These are phyloP conservation scores for Damaliscus lunatus DNA, from an alignment of 2,113 vertebrate species.

Conservation along the genomic window DNA sequence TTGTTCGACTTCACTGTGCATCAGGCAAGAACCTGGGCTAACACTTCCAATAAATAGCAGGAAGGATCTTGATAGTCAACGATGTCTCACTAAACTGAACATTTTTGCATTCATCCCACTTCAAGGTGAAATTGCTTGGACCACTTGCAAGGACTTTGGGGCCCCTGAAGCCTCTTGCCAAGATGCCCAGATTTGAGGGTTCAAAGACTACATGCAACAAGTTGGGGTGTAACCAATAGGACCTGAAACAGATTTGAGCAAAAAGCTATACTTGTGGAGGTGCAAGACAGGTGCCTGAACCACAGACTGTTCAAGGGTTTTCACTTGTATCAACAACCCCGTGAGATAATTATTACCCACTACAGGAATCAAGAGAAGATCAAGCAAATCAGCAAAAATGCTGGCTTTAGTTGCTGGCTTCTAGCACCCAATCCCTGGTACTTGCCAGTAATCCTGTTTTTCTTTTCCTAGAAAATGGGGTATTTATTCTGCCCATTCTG, in stretches of 20 bases:
- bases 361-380: not conserved
- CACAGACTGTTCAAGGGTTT: not conserved
- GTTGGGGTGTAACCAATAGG: not conserved
- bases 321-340: not conserved
- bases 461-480: not conserved
- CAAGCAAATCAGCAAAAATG: fast-evolving
- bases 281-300: not conserved
- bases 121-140: not conserved
- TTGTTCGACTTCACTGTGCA: not conserved
- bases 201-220: not conserved
- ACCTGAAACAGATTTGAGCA: not conserved
- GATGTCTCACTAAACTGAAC: not conserved
- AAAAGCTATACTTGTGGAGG: not conserved
- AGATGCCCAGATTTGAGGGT: not conserved
- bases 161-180: not conserved
- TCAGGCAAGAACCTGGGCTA: not conserved
- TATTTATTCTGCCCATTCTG: fast-evolving
- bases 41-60: not conserved
- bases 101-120: not conserved
- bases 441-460: no score
- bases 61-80: not conserved
- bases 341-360: fast-evolving
- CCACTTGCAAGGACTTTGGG: not conserved
- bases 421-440: not conserved
- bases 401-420: not conserved